Conservation (phyloP, 2,888 invertebrate genomes). For the Epinotia nisella region DNA sequence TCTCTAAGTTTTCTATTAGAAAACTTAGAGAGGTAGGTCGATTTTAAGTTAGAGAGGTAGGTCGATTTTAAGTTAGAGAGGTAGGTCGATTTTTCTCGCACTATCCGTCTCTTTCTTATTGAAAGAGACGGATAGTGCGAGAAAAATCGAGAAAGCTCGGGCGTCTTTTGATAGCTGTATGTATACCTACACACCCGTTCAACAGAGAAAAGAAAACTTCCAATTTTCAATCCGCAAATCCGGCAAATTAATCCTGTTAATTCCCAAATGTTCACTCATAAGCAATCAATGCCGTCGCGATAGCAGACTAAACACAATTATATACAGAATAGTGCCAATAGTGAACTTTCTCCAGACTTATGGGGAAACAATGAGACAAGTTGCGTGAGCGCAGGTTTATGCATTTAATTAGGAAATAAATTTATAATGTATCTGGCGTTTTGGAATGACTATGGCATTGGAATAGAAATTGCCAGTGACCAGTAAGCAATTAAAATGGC, state of each 20-base stretch:
- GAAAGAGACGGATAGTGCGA: no score
- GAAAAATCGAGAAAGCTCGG: no score
- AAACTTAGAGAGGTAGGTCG: no score
- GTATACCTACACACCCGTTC: no score
- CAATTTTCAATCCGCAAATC: not conserved
- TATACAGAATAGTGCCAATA: no score
- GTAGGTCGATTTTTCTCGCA: no score
- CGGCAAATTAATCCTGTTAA: not conserved
- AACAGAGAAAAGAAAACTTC: not conserved
- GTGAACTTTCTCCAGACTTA: slow-evolving; percentile 39
- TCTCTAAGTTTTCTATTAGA: no score
- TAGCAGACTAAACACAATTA: slow-evolving; percentile 32
- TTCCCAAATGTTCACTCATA: slow-evolving; percentile 1
- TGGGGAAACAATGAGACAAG: slow-evolving; percentile 41
- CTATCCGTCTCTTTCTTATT: no score
- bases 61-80: no score
- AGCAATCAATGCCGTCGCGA: slow-evolving; percentile 13
- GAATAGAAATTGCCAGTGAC: not conserved
- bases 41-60: no score
- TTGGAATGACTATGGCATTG: not conserved
- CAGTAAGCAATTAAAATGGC: not conserved
- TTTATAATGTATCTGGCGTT: not conserved
- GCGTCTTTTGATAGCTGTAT: no score
- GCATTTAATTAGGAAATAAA: slow-evolving; percentile 16
- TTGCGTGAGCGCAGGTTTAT: slow-evolving; percentile 32